These are phyloP conservation scores for Eurosta solidaginis DNA, from an alignment of 1,140 invertebrate genomes.

Conservation along the genomic window DNA sequence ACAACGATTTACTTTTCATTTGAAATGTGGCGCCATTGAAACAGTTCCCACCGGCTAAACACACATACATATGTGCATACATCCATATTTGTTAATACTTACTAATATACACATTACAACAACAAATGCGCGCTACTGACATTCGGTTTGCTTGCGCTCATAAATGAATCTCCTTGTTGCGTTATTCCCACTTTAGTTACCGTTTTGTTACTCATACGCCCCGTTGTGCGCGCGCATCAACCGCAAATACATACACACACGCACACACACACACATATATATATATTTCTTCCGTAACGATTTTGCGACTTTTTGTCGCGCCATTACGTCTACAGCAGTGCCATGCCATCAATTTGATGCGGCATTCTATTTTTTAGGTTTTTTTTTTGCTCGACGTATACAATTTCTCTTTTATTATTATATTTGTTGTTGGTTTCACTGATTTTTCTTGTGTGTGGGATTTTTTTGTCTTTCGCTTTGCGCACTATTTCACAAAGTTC, in stretches of 20 bases:
- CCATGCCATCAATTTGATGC: conserved; percentile 21
- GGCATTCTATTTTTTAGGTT: neutral
- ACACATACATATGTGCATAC: neutral
- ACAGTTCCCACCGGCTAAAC: conserved; percentile 22
- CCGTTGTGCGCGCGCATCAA: neutral
- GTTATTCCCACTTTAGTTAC: conserved; percentile 27
- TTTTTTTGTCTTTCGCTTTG: neutral
- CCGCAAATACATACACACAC: too few species aligned
- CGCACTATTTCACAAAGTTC: neutral
- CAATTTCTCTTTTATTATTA: neutral
- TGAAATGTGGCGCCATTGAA: conserved; percentile 2
- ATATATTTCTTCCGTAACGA: neutral
- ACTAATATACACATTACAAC: neutral
- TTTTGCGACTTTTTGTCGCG: conserved; percentile 34
- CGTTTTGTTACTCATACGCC: conserved; percentile 21
- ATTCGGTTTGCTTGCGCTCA: neutral
- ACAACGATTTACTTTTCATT: neutral
- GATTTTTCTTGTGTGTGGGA: neutral
- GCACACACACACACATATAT: too few species aligned
- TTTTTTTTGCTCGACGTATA: neutral
- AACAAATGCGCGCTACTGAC: neutral
- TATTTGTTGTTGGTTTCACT: neutral
- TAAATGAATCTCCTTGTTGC: neutral
- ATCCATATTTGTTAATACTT: neutral
- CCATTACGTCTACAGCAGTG: conserved; percentile 30